phyloP scores from a whole-genome alignment of 2,113 vertebrate species.

The Phrynosoma platyrhinos region DNA sequence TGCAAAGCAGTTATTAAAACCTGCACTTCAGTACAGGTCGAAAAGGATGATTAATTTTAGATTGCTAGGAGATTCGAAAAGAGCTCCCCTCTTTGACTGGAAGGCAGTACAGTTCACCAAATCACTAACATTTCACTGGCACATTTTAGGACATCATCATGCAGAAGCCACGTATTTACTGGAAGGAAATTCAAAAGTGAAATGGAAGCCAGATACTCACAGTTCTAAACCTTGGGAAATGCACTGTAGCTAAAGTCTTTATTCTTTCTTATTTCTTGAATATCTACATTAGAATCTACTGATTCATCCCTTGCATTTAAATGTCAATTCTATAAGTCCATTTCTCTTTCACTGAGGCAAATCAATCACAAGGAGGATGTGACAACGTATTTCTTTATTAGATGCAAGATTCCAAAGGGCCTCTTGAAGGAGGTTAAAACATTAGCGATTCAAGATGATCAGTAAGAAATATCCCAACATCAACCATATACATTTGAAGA shows the following conservation, averaged over 20 bases:
- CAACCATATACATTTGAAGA: constrained; percentile 46
- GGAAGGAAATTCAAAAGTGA: background rate
- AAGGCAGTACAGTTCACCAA: constrained; percentile 2
- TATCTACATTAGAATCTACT: background rate
- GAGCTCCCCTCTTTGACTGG: constrained; percentile 29
- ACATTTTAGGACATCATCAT: background rate
- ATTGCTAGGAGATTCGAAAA: background rate
- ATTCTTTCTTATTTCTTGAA: background rate
- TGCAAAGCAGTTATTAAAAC: background rate
- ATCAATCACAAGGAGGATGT: constrained; percentile 45
- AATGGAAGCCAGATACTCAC: background rate
- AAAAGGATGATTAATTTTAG: constrained; percentile 4
- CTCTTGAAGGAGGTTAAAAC: constrained; percentile 53
- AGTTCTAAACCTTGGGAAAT: background rate
- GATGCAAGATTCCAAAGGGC: constrained; percentile 56
- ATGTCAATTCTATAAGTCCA: constrained; percentile 33
- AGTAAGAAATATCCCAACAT: constrained; percentile 57
- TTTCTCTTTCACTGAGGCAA: constrained; percentile 40
- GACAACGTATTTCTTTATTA: constrained; percentile 59
- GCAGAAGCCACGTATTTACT: constrained; percentile 8
- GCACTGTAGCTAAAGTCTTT: constrained; percentile 4
- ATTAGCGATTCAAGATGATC: constrained; percentile 56
- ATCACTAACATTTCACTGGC: constrained; percentile 12
- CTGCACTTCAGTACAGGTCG: constrained; percentile 31
- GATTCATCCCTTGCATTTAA: constrained; percentile 25